Evolutionary conservation across 2,888 invertebrate genomes (phyloP), one percentile per base, ranked within the genome.

Genomic region (Sminthurides aquaticus): DNA sequence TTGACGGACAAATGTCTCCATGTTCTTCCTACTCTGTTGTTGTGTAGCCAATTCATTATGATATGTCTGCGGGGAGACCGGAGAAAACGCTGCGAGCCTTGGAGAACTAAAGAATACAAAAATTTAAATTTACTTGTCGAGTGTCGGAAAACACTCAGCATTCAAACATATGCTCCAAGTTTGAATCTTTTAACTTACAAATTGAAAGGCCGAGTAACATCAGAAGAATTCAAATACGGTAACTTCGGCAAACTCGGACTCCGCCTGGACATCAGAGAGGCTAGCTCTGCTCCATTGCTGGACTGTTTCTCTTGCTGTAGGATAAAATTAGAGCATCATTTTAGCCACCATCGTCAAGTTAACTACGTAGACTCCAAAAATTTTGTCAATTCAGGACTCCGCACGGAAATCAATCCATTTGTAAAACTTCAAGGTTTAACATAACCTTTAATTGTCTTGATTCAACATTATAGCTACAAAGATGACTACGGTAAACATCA

Each of bases 211-310:
- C 60, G 54, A 3, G 64, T 64, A 20, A 64, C 60, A 48, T 64
- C 64, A 28, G 64, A 55, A 8, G 60, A 60, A 49, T 64, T 64
- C 24, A 64, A 57, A 28, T 64, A 60, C 25, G 60, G 60, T 52
- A 64, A 49, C 54, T 64, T 64, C 8, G 64, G 60, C 48, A 64
- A 59, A 56, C 64, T 64, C 43, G 64, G 64, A 24, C 60, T 64
- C 26, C 54, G 58, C 26, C 57, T 5, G 22, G 49, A 24, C 28
- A 64, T 34, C 18, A 64, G 43, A n/a, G 64, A 55, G 2, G 64
- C 64, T 3, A 64, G 64, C 26, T 64, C 64, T 2, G 43, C 27
- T 11, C 64, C 64, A 43, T 55, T 57, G 26, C 26, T 48, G 15
- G 49, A 15, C 59, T 60, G 59, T 48, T 55, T 54, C 54, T 64